Percentiles rank a stretch among this genome's conserved stretches.
These are phyloP conservation scores for Chirona hameri DNA, from an alignment of 2,888 invertebrate genomes.

Conservation along the genomic window DNA sequence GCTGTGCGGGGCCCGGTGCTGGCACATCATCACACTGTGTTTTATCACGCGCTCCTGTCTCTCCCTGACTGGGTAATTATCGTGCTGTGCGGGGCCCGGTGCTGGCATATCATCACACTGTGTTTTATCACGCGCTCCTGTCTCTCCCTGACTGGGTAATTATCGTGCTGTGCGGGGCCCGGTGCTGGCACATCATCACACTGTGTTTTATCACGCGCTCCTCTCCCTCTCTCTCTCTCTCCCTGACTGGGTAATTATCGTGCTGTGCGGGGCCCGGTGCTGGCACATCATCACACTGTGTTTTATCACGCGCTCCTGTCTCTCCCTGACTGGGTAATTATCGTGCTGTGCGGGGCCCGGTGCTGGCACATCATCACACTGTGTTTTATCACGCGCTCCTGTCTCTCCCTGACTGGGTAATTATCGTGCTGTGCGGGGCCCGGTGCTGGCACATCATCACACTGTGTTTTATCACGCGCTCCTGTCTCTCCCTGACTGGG, in stretches of 20 bases:
- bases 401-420: conserved; percentile 24
- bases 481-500: conserved; percentile 29
- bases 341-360: neutral
- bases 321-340: neutral
- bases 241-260: neutral
- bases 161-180: neutral
- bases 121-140: conserved; percentile 4
- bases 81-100: neutral
- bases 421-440: neutral
- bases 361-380: neutral
- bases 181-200: neutral
- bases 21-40: neutral
- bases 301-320: conserved; percentile 24
- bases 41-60: conserved; percentile 26
- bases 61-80: neutral
- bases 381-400: neutral
- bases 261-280: neutral
- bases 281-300: neutral
- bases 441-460: neutral
- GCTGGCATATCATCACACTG: neutral
- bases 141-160: conserved; percentile 10
- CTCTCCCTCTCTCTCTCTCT: too few species aligned
- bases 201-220: neutral
- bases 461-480: neutral
- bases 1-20: neutral